Evolutionary conservation across 2,888 invertebrate species (phyloP), one percentile per base, ranked within the genome.

Genomic region (Mimas tiliae): DNA sequence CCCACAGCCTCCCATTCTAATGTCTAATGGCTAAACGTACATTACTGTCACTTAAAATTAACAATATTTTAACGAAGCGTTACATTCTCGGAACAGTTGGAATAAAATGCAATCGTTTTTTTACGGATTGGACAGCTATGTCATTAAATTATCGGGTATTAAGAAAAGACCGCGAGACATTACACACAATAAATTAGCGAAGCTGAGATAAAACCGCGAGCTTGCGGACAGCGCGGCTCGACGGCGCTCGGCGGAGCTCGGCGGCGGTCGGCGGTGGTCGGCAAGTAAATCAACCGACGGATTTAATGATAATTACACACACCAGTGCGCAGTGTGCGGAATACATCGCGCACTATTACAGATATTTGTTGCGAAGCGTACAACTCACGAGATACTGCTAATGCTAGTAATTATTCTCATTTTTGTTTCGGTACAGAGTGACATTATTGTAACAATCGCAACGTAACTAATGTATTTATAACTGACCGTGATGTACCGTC

Each of bases 31-130:
- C 42, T 42, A 42, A 42, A 42, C 11, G 42, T 42, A 45, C 14
- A 45, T 14, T 45, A n/a, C 7, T 14, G 11, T 48, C 1, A 14
- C 14, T 48, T n/a, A 50, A n/a, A 19, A 50, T 50, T 19, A 33
- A 53, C 16, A 3, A 55, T 55, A 16, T 38, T 16, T 55, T 16
- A 38, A n/a, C 11, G 16, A 34, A 6, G 38, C n/a, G 19, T 19
- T 58, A 58, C 19, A 58, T 19, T 19, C 58, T 58, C 11, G 16
- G 16, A 38, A 58, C 42, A 38, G 16, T 42, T 58, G 8, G 11
- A 58, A 42, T 71, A 58, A 68, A 47, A 55, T 58, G 65, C 19
- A 73, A 73, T 72, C 66, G 70, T 51, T 53, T 72, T 53, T 21
- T 11, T 11, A 38, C 38, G 4, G 16, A 38, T 58, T 11, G 12